Evolutionary conservation across 30 jellyfish, hydroid and myxozoan genomes (phyloP).

Genomic region (Aurelia aurita complex sp. Pacific): DNA sequence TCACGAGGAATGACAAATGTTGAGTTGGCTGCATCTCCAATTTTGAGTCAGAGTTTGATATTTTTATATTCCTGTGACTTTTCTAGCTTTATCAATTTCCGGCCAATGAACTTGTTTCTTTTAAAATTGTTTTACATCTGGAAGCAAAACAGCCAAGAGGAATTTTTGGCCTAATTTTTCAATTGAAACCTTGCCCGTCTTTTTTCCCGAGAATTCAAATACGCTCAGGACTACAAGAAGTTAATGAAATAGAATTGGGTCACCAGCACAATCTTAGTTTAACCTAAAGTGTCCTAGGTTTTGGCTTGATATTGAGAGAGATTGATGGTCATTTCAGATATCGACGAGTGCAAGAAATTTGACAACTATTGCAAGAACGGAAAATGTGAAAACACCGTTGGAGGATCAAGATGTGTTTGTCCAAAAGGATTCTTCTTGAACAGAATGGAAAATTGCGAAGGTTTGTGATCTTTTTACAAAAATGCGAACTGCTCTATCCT

Average conservation of each 20-base stretch:
- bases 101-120: no score
- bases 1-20: no score
- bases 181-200: no score
- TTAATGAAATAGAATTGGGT: neutral
- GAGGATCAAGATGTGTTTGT: conserved; percentile 86
- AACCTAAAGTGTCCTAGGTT: neutral
- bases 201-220: neutral
- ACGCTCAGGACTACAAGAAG: neutral
- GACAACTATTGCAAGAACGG: conserved; percentile 91
- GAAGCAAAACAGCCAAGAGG: neutral
- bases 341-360: conserved; percentile 83
- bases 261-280: no score
- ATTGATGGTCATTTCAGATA: conserved; percentile 38
- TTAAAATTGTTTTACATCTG: no score
- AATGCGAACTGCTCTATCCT: no score
- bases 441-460: conserved; percentile 68
- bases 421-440: conserved; percentile 64
- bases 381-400: conserved; percentile 67
- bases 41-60: no score
- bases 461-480: conserved; percentile 1
- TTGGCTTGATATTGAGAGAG: neutral
- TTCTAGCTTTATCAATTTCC: no score
- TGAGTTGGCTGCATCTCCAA: no score
- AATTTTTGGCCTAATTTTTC: neutral
- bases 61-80: no score